Evolutionary conservation across 2,888 invertebrate species (phyloP).

Genomic region (Idaea straminata): DNA sequence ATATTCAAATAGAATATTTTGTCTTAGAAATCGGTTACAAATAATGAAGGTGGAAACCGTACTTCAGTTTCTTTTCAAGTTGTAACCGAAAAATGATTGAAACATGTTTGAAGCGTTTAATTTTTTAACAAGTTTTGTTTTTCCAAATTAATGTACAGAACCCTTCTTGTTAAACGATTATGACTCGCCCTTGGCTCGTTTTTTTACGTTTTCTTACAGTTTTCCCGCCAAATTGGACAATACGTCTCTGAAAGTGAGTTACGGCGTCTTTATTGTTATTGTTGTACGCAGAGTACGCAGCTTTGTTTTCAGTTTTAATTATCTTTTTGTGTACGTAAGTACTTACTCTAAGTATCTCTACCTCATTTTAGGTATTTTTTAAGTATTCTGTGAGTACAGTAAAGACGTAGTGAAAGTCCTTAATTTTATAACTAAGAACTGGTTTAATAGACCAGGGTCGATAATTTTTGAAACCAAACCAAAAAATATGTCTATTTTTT

Average conservation of each 20-base stretch:
- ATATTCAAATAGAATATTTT: too few relatives aligned
- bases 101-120: too few relatives aligned
- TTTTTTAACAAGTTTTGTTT: not conserved
- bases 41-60: too few relatives aligned
- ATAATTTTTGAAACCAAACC: too few relatives aligned
- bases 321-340: not conserved
- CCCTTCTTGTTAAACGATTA: not conserved
- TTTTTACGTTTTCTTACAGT: not conserved
- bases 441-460: too few relatives aligned
- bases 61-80: too few relatives aligned
- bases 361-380: not conserved
- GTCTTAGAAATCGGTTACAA: too few relatives aligned
- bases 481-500: too few relatives aligned
- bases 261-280: not conserved
- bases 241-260: not conserved
- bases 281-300: not conserved
- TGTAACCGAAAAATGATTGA: too few relatives aligned
- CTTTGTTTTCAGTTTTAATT: not conserved
- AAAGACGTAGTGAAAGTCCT: not conserved
- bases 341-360: not conserved
- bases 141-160: not conserved
- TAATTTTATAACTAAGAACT: too few relatives aligned
- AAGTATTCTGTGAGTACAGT: not conserved
- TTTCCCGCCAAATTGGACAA: not conserved
- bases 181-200: not conserved